Conservation (phyloP, 2,113 vertebrate species). For the Baryphthengus martii region DNA sequence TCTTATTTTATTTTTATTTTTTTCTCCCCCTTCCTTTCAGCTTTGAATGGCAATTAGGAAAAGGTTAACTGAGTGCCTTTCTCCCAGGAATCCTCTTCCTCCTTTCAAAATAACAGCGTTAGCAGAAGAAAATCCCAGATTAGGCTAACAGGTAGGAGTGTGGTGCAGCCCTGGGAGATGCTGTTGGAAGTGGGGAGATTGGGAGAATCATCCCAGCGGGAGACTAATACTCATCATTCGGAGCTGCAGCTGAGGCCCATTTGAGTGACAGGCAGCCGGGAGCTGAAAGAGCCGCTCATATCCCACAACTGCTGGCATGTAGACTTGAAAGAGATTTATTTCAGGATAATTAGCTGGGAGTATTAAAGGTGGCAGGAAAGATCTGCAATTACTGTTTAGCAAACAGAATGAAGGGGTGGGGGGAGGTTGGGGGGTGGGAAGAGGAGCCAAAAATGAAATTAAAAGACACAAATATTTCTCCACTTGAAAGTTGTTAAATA, state of each 20-base stretch:
- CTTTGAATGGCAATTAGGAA: conserved; percentile 80
- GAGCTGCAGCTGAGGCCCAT: conserved; percentile 92
- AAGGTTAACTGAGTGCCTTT: conserved; percentile 80
- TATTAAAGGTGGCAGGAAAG: conserved; percentile 84
- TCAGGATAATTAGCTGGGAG: conserved; percentile 87
- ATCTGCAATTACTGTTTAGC: conserved; percentile 84
- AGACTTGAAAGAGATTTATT: conserved; percentile 88
- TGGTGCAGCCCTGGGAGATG: conserved; percentile 80
- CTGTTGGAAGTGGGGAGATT: conserved; percentile 84
- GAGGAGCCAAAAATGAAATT: conserved; percentile 57
- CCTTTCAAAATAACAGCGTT: conserved; percentile 86
- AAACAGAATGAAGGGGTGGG: conserved; percentile 74
- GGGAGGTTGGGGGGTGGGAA: not conserved
- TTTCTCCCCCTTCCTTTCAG: conserved; percentile 13
- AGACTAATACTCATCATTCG: conserved; percentile 93
- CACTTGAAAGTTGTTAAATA: conserved; percentile 71
- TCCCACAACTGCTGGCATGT: conserved; percentile 86
- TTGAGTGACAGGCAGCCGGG: conserved; percentile 89
- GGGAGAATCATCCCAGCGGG: conserved; percentile 88
- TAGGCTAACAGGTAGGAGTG: conserved; percentile 86
- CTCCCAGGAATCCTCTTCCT: conserved; percentile 82
- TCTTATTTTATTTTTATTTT: not conserved
- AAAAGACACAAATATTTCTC: conserved; percentile 61
- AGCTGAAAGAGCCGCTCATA: conserved; percentile 80
- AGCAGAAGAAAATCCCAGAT: conserved; percentile 90